A percentile compares a stretch with the other conserved stretches of the same genome.
These are phyloP conservation scores for Melanostoma mellinum DNA, from an alignment of 2,888 invertebrate genomes.

Conservation along the genomic window DNA sequence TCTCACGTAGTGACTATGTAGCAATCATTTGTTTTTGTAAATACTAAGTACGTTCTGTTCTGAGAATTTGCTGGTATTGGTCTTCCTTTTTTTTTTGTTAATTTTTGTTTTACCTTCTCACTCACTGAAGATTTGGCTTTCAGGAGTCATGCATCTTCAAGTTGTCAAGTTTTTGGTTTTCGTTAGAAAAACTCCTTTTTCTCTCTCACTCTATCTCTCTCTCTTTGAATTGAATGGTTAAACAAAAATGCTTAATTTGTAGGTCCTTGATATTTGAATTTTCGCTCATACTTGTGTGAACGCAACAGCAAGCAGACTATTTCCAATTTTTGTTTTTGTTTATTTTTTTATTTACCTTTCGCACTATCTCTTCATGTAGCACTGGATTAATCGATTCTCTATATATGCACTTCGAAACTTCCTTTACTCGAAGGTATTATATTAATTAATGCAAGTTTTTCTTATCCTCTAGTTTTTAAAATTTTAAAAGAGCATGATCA, in stretches of 20 bases:
- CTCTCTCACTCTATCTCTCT: constrained; percentile 16
- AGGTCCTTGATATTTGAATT: constrained; percentile 51
- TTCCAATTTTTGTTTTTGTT: constrained; percentile 23
- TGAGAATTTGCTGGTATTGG: constrained; percentile 35
- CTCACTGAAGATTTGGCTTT: constrained; percentile 36
- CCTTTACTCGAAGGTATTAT: constrained; percentile 33
- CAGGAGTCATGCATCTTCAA: constrained; percentile 26
- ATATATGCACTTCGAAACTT: constrained; percentile 59
- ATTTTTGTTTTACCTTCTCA: constrained; percentile 29
- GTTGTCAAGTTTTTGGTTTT: constrained; percentile 31
- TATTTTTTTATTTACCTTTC: constrained; percentile 37
- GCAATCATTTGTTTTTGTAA: constrained; percentile 62
- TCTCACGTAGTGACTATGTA: constrained; percentile 70
- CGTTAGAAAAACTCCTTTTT: constrained; percentile 3
- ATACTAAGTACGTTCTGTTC: constrained; percentile 67
- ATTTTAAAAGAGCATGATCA: constrained; percentile 42
- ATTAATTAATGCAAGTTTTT: constrained; percentile 53
- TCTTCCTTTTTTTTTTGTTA: constrained; percentile 28
- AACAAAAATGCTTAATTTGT: constrained; percentile 52
- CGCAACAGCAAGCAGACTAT: constrained; percentile 37
- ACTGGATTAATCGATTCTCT: constrained; percentile 52
- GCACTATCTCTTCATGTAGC: constrained; percentile 68
- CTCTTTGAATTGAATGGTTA: constrained; percentile 51
- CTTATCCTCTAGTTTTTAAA: constrained; percentile 8
- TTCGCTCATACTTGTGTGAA: constrained; percentile 47